Conservation (phyloP, 2,888 invertebrate genomes). For the Acanthosepion esculentum region DNA sequence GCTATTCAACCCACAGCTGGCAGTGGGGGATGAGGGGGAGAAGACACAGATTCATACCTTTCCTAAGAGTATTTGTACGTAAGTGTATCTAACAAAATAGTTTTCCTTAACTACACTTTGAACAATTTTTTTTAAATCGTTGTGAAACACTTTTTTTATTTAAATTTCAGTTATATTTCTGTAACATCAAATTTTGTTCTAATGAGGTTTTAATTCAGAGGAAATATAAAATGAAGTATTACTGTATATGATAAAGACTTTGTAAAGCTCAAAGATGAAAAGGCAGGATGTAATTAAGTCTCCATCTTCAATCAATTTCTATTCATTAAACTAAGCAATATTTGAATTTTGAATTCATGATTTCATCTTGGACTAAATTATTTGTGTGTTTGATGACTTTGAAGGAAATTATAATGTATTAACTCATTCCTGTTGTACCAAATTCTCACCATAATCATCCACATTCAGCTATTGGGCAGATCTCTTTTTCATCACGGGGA, state of each 20-base stretch:
- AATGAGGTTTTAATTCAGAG: too few relatives aligned
- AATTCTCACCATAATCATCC: background rate
- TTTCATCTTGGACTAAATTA: background rate
- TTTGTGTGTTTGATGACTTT: background rate
- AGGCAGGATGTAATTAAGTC: background rate
- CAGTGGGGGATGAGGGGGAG: too few relatives aligned
- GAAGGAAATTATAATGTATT: background rate
- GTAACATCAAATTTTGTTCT: too few relatives aligned
- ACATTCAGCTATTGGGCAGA: background rate
- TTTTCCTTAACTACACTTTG: too few relatives aligned
- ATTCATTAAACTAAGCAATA: background rate
- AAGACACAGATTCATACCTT: too few relatives aligned
- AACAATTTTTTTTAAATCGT: too few relatives aligned
- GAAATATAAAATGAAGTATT: too few relatives aligned
- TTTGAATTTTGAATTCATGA: background rate
- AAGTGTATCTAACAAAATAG: too few relatives aligned
- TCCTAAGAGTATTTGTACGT: too few relatives aligned
- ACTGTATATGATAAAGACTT: background rate
- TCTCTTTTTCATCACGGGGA: background rate
- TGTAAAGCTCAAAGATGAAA: background rate
- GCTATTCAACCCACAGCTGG: too few relatives aligned
- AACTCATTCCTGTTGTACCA: background rate
- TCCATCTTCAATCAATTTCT: background rate
- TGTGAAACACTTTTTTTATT: too few relatives aligned
- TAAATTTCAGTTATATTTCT: too few relatives aligned